Percentiles rank a stretch among this genome's conserved stretches.
phyloP scores from a whole-genome alignment of 2,888 invertebrate species.

The Apodemia hepburni region DNA sequence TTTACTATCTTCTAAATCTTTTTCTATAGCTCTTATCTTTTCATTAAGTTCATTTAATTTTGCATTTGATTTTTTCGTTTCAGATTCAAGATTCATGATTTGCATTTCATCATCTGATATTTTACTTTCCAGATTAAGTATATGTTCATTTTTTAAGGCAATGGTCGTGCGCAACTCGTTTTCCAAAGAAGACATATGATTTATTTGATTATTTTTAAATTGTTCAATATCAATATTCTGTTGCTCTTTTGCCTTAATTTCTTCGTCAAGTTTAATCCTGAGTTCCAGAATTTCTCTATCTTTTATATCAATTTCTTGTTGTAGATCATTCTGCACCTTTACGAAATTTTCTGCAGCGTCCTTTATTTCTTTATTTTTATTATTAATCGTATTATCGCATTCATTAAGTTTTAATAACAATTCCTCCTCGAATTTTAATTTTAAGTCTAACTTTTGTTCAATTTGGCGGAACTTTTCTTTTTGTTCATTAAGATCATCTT shows the following conservation, averaged over 20 bases:
- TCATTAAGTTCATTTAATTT: constrained; percentile 27
- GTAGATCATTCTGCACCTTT: constrained; percentile 37
- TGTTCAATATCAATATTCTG: constrained; percentile 13
- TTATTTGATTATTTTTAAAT: neutral
- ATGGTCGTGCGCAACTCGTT: constrained; percentile 17
- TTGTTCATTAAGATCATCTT: constrained; percentile 47
- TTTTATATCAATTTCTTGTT: constrained; percentile 10
- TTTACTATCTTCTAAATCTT: constrained; percentile 51
- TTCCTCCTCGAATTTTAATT: constrained; percentile 45
- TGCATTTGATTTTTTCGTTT: constrained; percentile 27
- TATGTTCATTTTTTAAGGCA: constrained; percentile 20
- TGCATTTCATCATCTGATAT: constrained; percentile 37
- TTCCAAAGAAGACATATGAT: constrained; percentile 22
- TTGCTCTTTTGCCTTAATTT: neutral
- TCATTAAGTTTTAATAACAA: constrained; percentile 42
- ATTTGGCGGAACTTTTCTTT: constrained; percentile 45
- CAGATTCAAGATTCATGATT: constrained; percentile 36
- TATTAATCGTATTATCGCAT: constrained; percentile 40
- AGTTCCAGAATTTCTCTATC: constrained; percentile 8
- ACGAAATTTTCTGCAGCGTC: constrained; percentile 42
- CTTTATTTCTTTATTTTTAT: constrained; percentile 50
- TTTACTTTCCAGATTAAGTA: constrained; percentile 24
- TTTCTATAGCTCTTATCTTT: constrained; percentile 34
- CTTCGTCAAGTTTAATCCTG: constrained; percentile 6
- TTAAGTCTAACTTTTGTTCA: constrained; percentile 36